Percentiles rank a stretch among this genome's conserved stretches.
phyloP scores from a whole-genome alignment of 2,797 vertebrate species.

The Vultur gryphus region DNA sequence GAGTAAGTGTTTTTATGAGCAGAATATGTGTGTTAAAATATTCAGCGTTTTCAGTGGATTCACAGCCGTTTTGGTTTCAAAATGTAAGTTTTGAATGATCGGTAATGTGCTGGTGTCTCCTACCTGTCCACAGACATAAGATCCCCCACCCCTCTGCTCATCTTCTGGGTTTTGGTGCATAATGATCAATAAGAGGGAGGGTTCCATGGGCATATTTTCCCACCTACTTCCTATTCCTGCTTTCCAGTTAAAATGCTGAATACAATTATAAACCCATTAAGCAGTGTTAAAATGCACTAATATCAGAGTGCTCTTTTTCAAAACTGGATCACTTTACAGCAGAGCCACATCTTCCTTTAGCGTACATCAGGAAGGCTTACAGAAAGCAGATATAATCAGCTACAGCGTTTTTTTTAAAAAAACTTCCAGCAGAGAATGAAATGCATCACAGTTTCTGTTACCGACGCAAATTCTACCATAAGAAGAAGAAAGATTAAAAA shows the following conservation, averaged over 20 bases:
- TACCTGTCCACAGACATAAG: background rate
- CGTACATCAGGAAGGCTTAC: background rate
- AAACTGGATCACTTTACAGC: conserved; percentile 24
- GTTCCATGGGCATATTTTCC: background rate
- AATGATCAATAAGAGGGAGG: conserved; percentile 36
- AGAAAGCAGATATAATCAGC: conserved; percentile 1
- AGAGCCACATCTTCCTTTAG: background rate
- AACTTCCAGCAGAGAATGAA: background rate
- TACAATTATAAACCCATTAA: conserved; percentile 70
- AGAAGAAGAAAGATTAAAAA: background rate
- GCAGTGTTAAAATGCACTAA: conserved; percentile 52
- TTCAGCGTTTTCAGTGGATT: background rate
- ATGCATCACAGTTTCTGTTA: background rate
- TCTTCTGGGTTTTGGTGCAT: conserved; percentile 32
- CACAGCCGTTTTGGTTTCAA: background rate
- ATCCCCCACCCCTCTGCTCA: background rate
- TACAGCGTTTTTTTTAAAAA: background rate
- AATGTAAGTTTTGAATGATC: background rate
- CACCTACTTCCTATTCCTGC: conserved; percentile 44
- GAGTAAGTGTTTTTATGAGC: background rate
- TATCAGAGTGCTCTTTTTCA: background rate
- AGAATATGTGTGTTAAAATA: conserved; percentile 9
- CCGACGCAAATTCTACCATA: background rate
- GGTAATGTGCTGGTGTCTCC: background rate
- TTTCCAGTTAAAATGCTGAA: conserved; percentile 69